phyloP scores from a whole-genome alignment of 2,797 vertebrate species.

The Phoxinus dragarum region DNA sequence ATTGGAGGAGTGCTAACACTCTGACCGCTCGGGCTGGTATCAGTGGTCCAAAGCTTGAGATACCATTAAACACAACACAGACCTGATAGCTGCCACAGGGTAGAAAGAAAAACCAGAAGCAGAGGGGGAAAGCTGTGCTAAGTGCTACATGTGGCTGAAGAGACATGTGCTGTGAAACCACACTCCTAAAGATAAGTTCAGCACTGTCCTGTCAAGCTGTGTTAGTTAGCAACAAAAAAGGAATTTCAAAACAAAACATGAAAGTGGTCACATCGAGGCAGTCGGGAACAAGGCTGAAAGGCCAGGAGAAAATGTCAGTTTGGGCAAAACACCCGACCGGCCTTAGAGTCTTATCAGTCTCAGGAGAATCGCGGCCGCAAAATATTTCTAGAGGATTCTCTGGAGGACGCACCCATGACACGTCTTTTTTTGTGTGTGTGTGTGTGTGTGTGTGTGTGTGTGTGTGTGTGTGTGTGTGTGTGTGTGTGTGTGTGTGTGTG shows the following conservation, averaged over 20 bases:
- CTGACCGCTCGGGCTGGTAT: constrained; percentile 90
- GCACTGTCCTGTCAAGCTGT: constrained; percentile 73
- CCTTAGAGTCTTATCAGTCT: constrained; percentile 37
- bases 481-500: not conserved
- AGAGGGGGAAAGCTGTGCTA: constrained; percentile 81
- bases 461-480: too few species aligned
- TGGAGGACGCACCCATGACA: constrained; percentile 11
- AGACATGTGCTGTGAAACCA: constrained; percentile 79
- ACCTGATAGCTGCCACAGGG: constrained; percentile 85
- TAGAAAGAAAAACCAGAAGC: constrained; percentile 57
- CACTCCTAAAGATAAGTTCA: constrained; percentile 84
- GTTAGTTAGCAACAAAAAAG: constrained; percentile 64
- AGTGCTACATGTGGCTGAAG: constrained; percentile 84
- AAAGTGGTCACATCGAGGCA: constrained; percentile 56
- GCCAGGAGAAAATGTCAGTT: constrained; percentile 52
- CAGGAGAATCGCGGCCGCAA: constrained; percentile 24
- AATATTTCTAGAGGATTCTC: constrained; percentile 30
- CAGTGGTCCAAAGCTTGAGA: constrained; percentile 85
- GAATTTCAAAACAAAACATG: constrained; percentile 78
- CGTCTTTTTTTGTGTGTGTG: too few species aligned
- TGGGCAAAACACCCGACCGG: constrained; percentile 31
- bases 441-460: too few species aligned
- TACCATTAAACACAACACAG: constrained; percentile 93
- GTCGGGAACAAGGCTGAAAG: constrained; percentile 44
- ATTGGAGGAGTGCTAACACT: constrained; percentile 96